Percentiles rank a stretch among this genome's conserved stretches.
phyloP scores from a whole-genome alignment of 2,888 invertebrate genomes.

The Deroplatys truncata region DNA sequence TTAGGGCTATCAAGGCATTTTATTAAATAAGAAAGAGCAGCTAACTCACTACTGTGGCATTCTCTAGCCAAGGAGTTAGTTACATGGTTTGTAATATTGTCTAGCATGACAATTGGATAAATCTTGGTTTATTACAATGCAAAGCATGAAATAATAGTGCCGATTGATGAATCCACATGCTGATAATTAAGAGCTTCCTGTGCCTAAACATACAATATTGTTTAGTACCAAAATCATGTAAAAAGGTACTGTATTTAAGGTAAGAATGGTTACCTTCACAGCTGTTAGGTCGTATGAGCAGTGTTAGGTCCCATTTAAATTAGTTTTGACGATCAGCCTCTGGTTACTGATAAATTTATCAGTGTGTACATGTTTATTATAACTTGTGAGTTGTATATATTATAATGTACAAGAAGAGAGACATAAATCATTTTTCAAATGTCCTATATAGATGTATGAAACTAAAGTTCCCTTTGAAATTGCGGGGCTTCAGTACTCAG shows the following conservation, averaged over 20 bases:
- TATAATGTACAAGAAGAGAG: neutral
- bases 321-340: neutral
- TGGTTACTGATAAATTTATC: neutral
- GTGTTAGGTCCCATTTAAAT: neutral
- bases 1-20: neutral
- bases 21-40: neutral
- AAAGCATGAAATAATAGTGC: neutral
- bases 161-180: neutral
- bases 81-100: neutral
- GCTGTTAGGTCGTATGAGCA: neutral
- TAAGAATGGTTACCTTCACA: neutral
- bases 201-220: neutral
- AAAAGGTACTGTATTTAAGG: neutral
- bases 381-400: neutral
- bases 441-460: neutral
- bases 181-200: conserved; percentile 3
- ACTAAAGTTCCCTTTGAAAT: neutral
- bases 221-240: neutral
- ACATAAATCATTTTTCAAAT: neutral
- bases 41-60: neutral
- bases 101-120: neutral
- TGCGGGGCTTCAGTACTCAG: neutral
- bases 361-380: neutral
- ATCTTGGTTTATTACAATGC: neutral
- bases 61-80: neutral